Conservation (phyloP, 2,888 invertebrate genomes). For the Erannis defoliaria region DNA sequence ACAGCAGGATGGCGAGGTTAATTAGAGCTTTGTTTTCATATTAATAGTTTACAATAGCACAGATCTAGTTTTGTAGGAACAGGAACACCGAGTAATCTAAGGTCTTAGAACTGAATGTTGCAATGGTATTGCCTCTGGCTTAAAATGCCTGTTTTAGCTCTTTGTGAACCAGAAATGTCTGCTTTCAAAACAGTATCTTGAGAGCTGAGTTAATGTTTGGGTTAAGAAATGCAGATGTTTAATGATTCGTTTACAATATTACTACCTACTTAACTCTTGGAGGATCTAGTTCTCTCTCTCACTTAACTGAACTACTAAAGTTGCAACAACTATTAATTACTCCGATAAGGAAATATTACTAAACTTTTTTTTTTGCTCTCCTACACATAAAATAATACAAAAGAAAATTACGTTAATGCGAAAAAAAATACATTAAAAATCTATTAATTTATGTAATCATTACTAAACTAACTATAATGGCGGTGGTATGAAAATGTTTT, state of each 20-base stretch:
- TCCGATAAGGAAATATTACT: no score
- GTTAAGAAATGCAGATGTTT: conserved; percentile 12
- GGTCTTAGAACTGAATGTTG: conserved; percentile 31
- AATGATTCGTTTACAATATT: conserved; percentile 10
- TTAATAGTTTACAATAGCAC: background rate
- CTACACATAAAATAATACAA: no score
- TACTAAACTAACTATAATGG: no score
- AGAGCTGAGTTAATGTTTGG: conserved; percentile 3
- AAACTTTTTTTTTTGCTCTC: no score
- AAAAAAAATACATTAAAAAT: no score
- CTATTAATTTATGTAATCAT: background rate
- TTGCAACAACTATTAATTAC: no score
- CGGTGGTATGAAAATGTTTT: background rate
- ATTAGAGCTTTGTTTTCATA: background rate
- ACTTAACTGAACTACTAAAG: no score
- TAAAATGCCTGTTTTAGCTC: conserved; percentile 29
- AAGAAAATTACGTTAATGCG: no score
- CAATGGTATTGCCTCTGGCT: conserved; percentile 35
- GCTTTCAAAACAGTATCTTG: conserved; percentile 32
- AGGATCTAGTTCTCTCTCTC: no score
- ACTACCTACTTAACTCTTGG: no score
- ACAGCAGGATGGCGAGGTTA: background rate
- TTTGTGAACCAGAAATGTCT: conserved; percentile 31
- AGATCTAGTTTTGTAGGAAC: conserved; percentile 31
- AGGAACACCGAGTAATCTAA: conserved; percentile 34